Percentiles rank a stretch among this genome's conserved stretches.
Conservation (phyloP, 2,113 vertebrate genomes). For the Pardalotus punctatus region DNA sequence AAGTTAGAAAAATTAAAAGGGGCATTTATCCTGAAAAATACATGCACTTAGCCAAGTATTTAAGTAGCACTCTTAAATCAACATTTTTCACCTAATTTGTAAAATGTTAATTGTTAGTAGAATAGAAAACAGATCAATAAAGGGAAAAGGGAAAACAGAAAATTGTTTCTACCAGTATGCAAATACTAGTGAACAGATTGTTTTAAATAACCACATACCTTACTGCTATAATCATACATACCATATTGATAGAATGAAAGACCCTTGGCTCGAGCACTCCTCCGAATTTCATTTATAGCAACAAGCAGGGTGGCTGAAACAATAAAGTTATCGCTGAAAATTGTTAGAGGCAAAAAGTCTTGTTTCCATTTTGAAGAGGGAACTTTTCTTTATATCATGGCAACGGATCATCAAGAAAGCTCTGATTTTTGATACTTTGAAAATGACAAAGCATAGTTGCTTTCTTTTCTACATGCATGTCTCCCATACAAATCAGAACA, state of each 20-base stretch:
- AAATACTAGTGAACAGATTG: neutral
- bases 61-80: neutral
- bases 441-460: neutral
- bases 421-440: neutral
- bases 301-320: constrained; percentile 92
- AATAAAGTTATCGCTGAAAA: constrained; percentile 17
- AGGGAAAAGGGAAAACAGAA: neutral
- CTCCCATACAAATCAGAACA: neutral
- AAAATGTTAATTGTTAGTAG: neutral
- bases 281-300: constrained; percentile 94
- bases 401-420: neutral
- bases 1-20: neutral
- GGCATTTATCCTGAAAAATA: neutral
- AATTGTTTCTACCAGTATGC: neutral
- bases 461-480: neutral
- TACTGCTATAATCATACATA: constrained; percentile 80
- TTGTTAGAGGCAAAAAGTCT: neutral
- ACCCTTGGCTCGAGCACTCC: constrained; percentile 82
- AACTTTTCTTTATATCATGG: neutral
- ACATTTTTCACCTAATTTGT: neutral
- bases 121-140: neutral
- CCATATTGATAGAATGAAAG: constrained; percentile 94
- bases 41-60: neutral
- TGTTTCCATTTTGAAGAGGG: neutral
- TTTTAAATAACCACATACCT: constrained; percentile 69